Percentiles rank a stretch among this genome's conserved stretches.
phyloP scores from a whole-genome alignment of 2,797 vertebrate species.

The Bradypodion pumilum region DNA sequence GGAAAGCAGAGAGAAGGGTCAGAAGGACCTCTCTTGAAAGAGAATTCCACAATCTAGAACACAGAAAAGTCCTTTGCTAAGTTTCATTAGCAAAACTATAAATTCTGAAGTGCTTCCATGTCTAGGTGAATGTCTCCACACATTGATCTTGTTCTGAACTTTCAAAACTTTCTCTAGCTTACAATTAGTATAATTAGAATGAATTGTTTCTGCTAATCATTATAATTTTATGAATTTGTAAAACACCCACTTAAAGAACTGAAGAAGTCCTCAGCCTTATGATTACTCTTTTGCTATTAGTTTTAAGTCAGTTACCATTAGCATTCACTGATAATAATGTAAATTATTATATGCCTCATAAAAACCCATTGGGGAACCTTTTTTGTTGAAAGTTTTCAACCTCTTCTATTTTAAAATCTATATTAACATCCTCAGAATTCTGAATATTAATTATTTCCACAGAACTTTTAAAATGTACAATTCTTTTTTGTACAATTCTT shows the following conservation, averaged over 20 bases:
- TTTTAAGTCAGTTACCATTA: neutral
- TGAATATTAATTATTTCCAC: neutral
- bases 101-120: neutral
- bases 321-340: neutral
- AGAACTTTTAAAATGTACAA: neutral
- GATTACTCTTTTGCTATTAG: constrained; percentile 4
- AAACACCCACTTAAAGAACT: neutral
- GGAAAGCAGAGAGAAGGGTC: too few species aligned
- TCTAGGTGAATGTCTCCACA: neutral
- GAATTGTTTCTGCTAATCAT: neutral
- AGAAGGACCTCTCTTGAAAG: too few species aligned
- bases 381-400: neutral
- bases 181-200: neutral
- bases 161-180: neutral
- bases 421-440: constrained; percentile 1
- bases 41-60: too few species aligned
- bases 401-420: neutral
- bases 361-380: neutral
- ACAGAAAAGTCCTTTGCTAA: neutral
- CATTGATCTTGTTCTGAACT: neutral
- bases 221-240: neutral
- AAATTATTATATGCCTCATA: neutral
- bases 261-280: neutral
- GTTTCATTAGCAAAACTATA: neutral
- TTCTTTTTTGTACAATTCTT: neutral